Evolutionary conservation across 1,140 invertebrate genomes (phyloP), one percentile per base, ranked within the genome.

Genomic region (Drosophila mojavensis): DNA sequence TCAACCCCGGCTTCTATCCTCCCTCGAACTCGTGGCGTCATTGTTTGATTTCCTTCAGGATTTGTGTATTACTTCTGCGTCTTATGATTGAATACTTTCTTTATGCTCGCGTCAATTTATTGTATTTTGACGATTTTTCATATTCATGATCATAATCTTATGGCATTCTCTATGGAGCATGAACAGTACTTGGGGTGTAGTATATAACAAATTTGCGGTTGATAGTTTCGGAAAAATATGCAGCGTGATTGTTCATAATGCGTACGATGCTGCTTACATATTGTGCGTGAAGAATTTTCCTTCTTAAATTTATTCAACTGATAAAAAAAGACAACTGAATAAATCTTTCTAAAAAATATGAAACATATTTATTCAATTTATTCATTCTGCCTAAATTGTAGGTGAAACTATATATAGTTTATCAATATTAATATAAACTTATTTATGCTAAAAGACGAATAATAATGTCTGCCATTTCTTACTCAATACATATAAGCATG

Each of bases 21-120:
- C 62, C 71, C 79, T 61, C n/a, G 13, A 17, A 28, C 41, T 67
- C 50, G 48, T 59, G 43, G 63, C 68, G 15, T 65, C 65, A 74
- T 86, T 86, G 83, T 86, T 79, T 68, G 69, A 74, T 71, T 74
- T 86, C 72, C 83, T 86, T 88, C 17, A 77, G 83, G 79, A 82
- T 88, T 86, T 75, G 55, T 70, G 75, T 74, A 64, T 78, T 36
- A 58, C 68, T 61, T 58, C 45, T 66, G 43, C 62, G 56, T 81
- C 79, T 67, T 79, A 88, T 88, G 84, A 86, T 88, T 79, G 83
- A 86, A 88, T 71, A 70, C 61, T 55, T 67, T 71, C 47, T 59
- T 64, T 64, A 71, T 86, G 39, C 47, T 48, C 26, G 11, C 28
- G 9, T 48, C 43, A 13, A n/a, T 56, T 50, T 60, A 73, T 79